phyloP scores from a whole-genome alignment of 2,888 invertebrate genomes.

The Biston stratarius region DNA sequence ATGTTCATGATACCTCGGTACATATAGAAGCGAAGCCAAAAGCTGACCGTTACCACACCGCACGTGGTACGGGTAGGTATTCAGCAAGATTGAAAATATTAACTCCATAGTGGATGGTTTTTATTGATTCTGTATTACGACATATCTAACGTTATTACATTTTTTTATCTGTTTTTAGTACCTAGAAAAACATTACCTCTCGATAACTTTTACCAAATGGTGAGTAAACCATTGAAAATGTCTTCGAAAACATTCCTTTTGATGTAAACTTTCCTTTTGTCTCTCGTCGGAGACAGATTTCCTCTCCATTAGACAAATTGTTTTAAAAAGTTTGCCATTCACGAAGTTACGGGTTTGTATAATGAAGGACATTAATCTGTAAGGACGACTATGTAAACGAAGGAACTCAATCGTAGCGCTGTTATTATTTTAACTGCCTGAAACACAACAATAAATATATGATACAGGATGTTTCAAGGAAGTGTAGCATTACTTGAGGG shows the following conservation, averaged over 20 bases:
- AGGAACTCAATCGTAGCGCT: not conserved
- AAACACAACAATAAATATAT: too few species aligned
- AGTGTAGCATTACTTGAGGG: too few species aligned
- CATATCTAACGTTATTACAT: not conserved
- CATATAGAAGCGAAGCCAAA: too few species aligned
- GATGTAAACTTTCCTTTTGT: conserved; percentile 67
- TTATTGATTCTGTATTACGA: too few species aligned
- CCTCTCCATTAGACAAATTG: conserved; percentile 71
- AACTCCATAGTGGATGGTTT: too few species aligned
- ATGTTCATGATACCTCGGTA: too few species aligned
- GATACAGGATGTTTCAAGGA: too few species aligned
- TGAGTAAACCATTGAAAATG: conserved; percentile 31
- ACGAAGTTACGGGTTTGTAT: conserved; percentile 54
- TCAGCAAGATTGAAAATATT: too few species aligned
- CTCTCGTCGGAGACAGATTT: conserved; percentile 65
- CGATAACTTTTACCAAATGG: conserved; percentile 10
- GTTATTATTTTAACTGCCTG: not conserved
- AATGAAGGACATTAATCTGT: conserved; percentile 61
- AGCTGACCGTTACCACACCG: too few species aligned
- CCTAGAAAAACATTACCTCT: not conserved
- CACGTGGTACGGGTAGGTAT: too few species aligned
- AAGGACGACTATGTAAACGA: conserved; percentile 20
- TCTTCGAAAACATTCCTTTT: conserved; percentile 55
- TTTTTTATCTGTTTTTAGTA: not conserved
- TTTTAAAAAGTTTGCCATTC: conserved; percentile 67